Base-by-base conservation (phyloP, 2,113 vertebrate genomes). In the Gymnorhina tibicen region DNA sequence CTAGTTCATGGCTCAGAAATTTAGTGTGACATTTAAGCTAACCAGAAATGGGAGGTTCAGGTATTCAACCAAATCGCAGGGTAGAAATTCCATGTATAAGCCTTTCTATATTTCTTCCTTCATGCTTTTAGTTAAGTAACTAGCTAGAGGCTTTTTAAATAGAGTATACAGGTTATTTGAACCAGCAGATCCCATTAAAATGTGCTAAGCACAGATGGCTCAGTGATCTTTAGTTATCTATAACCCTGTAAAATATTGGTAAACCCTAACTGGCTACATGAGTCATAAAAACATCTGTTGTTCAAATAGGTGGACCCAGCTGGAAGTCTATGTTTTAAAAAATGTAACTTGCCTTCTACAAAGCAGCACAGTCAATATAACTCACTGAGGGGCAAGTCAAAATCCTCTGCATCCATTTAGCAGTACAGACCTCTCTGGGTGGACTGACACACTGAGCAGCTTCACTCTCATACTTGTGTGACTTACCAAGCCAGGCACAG, bases 171-270 rank as follows among this genome's bases (percentile, higher is more conserved):
- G 56, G 72, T 89, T 93, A 56, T 87, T 30, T 92, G 83, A 96
- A 97, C 64, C 14, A 19, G 68, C 41, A 93, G 53, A 95, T 94
- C 55, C 85, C 76, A 89, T 96, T 91, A 91, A 95, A 75, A 67
- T 39, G 58, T 93, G 69, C 60, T 88, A 89, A 87, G 56, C 79
- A 92, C 83, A 93, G 92, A 85, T 68, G 79, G 88, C 73, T 88
- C 83, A 37, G 16, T 91, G 79, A 95, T 95, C 79, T 91, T 96
- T 39, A 84, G 83, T 72, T 93, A 89, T 69, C 52, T 77, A 72
- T 84, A 91, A 96, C 88, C 76, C 92, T 46, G 88, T 84, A 89
- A 96, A 95, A 94, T 72, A 96, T 78, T 56, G 83, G 88, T 88
- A 93, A 96, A 91, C 35, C 73, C 47, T 83, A 88, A 56, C 11